phyloP scores from a whole-genome alignment of 2,797 vertebrate species.

The Lagorchestes hirsutus region DNA sequence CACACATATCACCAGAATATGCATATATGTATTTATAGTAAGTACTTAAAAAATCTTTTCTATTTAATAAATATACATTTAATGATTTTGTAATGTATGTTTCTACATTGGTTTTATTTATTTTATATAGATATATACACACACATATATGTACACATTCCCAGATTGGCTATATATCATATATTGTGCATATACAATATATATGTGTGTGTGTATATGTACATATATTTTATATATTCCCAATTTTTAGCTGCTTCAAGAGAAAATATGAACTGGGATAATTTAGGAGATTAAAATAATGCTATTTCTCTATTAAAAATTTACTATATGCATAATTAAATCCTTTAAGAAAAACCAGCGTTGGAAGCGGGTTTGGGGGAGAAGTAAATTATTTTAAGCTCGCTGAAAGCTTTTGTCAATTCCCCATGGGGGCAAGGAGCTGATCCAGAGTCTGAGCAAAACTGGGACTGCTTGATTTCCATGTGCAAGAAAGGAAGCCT shows the following conservation, averaged over 20 bases:
- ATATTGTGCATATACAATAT: not conserved
- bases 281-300: constrained; percentile 43
- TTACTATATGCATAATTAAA: constrained; percentile 9
- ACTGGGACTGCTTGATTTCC: not conserved
- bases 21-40: not conserved
- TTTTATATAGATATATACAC: not conserved
- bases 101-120: not conserved
- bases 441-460: not conserved
- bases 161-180: too few relatives aligned
- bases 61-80: not conserved
- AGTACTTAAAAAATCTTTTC: not conserved
- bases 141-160: not conserved
- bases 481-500: not conserved
- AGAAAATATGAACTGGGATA: constrained; percentile 40
- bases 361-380: constrained; percentile 29
- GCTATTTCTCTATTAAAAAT: constrained; percentile 22
- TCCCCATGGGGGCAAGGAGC: not conserved
- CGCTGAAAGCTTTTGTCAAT: constrained; percentile 20
- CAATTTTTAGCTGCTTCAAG: constrained; percentile 50
- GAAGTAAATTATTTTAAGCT: not conserved
- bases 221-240: constrained; percentile 29
- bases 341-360: not conserved
- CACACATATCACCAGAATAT: not conserved
- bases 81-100: not conserved
- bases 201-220: not conserved